These are phyloP conservation scores for Microchrysa polita DNA, from an alignment of 2,888 invertebrate genomes.

Conservation along the genomic window DNA sequence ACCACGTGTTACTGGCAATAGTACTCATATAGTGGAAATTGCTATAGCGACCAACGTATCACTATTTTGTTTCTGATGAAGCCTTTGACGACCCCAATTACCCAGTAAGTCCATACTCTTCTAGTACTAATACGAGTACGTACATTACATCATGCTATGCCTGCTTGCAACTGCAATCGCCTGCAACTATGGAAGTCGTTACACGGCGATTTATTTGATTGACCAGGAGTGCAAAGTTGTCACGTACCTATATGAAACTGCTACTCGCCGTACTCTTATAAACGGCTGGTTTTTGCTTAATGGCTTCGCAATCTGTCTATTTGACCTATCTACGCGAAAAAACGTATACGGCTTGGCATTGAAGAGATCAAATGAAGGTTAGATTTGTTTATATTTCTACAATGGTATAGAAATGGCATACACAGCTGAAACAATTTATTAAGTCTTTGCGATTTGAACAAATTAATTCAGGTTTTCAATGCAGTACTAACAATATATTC, in stretches of 20 bases:
- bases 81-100: constrained; percentile 7
- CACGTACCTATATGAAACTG: background rate
- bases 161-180: too few relatives aligned
- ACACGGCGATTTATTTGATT: constrained; percentile 21
- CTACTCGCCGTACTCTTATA: too few relatives aligned
- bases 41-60: background rate
- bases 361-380: constrained; percentile 11
- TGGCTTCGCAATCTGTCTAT: constrained; percentile 6
- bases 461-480: too few relatives aligned
- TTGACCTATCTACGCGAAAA: constrained; percentile 6
- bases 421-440: too few relatives aligned
- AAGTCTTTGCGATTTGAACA: too few relatives aligned
- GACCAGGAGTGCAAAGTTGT: constrained; percentile 32
- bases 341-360: constrained; percentile 10
- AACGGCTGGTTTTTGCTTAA: constrained; percentile 9
- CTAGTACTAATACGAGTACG: too few relatives aligned
- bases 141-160: constrained; percentile 22
- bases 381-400: constrained; percentile 6
- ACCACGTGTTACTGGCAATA: constrained; percentile 32
- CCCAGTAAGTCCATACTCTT: background rate
- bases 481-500: too few relatives aligned
- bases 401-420: too few relatives aligned
- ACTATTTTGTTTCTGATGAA: background rate
- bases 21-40: constrained; percentile 2
- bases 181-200: constrained; percentile 21